phyloP scores from a whole-genome alignment of 2,888 invertebrate species.

The Chrysina gloriosa region DNA sequence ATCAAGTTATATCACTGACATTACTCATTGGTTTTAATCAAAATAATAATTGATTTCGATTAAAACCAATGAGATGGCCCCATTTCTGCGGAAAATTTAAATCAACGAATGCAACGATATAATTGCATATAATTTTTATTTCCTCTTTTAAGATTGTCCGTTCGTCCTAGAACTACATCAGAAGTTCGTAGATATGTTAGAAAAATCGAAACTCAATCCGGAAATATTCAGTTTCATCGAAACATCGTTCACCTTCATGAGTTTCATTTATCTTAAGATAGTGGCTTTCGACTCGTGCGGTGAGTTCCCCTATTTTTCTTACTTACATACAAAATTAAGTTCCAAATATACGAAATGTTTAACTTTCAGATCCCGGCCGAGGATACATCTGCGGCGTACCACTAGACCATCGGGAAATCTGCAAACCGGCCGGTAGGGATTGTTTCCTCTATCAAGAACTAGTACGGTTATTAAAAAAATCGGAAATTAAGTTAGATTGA shows the following conservation, averaged over 20 bases:
- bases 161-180: conserved; percentile 76
- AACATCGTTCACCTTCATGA: conserved; percentile 80
- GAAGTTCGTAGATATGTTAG: conserved; percentile 70
- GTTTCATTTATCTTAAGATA: conserved; percentile 78
- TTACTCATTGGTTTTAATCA: too few relatives aligned
- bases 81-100: too few relatives aligned
- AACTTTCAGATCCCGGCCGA: conserved; percentile 78
- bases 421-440: conserved; percentile 80
- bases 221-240: conserved; percentile 83
- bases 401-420: conserved; percentile 86
- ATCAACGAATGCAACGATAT: not conserved
- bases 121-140: not conserved
- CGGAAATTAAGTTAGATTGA: conserved; percentile 21
- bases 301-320: too few relatives aligned
- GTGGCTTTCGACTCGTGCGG: conserved; percentile 84
- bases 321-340: too few relatives aligned
- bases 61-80: too few relatives aligned
- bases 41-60: too few relatives aligned
- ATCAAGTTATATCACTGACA: too few relatives aligned
- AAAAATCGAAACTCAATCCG: conserved; percentile 67
- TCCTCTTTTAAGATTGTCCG: conserved; percentile 72
- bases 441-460: conserved; percentile 78
- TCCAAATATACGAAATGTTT: too few relatives aligned
- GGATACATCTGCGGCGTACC: conserved; percentile 80
- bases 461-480: conserved; percentile 69